Base-by-base conservation (phyloP, 2,888 invertebrate genomes). In the Melanotus villosus region DNA sequence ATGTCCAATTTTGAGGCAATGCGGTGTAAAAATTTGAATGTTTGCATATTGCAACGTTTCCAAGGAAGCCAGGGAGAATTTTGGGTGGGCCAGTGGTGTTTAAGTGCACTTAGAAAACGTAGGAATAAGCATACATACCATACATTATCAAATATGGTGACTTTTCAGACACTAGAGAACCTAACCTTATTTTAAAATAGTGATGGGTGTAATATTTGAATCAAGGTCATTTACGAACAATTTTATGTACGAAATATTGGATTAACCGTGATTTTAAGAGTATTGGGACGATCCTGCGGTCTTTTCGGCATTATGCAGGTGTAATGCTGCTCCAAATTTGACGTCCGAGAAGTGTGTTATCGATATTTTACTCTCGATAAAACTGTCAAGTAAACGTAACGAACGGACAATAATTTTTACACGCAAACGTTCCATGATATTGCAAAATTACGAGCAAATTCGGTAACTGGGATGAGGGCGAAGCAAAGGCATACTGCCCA, bases 151-250 rank as follows among this genome's bases (percentile, higher is more conserved):
- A 83, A 84, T 80, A 80, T 82, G 81, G 83, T 81, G 80, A 80
- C 79, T 80, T 78, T 79, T 78, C 77, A 78, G 78, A 56, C 56
- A 70, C 73, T 71, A 76, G 76, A 76, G 78, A 82, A 83, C 82
- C 82, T 83, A 83, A 83, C 83, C 83, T 83, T 81, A 83, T 82
- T 82, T 80, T 73, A 80, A 81, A 80, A 80, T 82, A 83, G 82
- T 82, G 82, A 83, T 83, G 82, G 83, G 82, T 83, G 83, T 82
- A 82, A 82, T 82, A 81, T 82, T 82, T 82, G 80, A 82, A 80
- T 82, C 83, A 83, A 83, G 83, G 83, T 83, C 83, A 82, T 79
- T 80, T 79, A 76, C 78, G 80, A 78, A 79, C 64, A 47, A 65
- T 73, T 72, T 70, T 75, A 71, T 71, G 67, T 63, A 38, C 9